phyloP scores from a whole-genome alignment of 2,113 vertebrate species.

The Pantherophis guttatus region DNA sequence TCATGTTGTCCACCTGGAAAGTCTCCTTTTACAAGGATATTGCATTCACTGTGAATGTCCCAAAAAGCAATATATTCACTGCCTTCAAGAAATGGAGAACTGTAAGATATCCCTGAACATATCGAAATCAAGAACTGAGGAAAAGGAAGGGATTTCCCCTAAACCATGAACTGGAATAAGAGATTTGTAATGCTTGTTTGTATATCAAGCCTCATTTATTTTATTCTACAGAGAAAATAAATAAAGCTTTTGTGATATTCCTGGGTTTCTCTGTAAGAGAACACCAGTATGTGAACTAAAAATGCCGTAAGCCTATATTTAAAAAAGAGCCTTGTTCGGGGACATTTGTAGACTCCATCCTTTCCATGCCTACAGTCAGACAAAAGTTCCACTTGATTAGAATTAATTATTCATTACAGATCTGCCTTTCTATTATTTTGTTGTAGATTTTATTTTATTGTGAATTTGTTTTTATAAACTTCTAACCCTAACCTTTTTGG shows the following conservation, averaged over 20 bases:
- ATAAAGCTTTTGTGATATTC: neutral
- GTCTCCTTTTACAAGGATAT: neutral
- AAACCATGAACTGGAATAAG: neutral
- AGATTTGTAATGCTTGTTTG: neutral
- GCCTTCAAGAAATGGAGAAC: neutral
- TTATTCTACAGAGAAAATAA: neutral
- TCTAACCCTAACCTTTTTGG: neutral
- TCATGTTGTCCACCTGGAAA: neutral
- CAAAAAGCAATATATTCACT: neutral
- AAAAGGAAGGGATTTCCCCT: neutral
- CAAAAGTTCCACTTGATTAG: neutral
- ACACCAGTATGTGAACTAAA: neutral
- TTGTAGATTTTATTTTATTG: neutral
- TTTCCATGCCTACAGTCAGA: neutral
- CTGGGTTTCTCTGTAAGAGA: neutral
- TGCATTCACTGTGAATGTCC: neutral
- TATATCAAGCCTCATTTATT: too few relatives aligned
- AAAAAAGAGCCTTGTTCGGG: neutral
- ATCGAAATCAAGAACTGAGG: neutral
- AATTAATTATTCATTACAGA: neutral
- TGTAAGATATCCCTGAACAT: neutral
- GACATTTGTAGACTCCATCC: neutral
- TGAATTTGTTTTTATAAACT: neutral
- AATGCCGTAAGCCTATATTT: neutral
- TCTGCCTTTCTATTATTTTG: neutral